Evolutionary conservation across 37 sponge, comb jelly and placozoan species (phyloP), one percentile per base, ranked within the genome.

Genomic region (Beroe ovata): DNA sequence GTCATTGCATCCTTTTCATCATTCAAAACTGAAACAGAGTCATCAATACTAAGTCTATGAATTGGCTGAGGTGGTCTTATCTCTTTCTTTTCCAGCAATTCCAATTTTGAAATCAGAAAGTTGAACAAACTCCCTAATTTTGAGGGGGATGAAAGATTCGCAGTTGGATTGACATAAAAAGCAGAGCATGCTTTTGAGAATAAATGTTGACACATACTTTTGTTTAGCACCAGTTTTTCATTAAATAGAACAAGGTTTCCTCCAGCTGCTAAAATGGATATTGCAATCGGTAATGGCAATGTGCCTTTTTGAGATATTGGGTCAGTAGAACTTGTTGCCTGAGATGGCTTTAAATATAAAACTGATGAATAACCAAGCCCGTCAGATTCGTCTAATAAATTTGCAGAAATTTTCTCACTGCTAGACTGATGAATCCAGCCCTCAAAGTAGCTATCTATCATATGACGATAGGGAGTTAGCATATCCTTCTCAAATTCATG

Each of bases 81-180:
- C 25, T 77, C 84, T 42, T 42, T 42, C 3, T 8, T 77, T 23
- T 36, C 84, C 1, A 77, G 28, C n/a, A 16, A n/a, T 42, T 77
- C 84, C 25, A 77, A 14, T 42, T 42, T 20, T 36, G 84, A 36
- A 2, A 77, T 42, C 8, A 77, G 54, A 23, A 40, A 77, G 41
- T 42, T 33, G 8, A 42, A 8, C 3, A 77, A 54, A 41, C 36
- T 32, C 41, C 84, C 84, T 22, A 77, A 35, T 40, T 42, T 39
- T 22, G 84, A 77, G 20, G 84, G 84, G 25, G 84, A 77, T 23
- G 38, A 77, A 26, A 77, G 42, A 40, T 42, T 39, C 20, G 84
- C 84, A 77, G 54, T 77, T 21, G 84, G 84, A 54, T 77, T 77
- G n/a, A 77, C n/a, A 41, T 77, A 77, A 4, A 42, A 30, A 18